Evolutionary conservation across 2,113 vertebrate species (phyloP).

Genomic region (Piprites chloris): DNA sequence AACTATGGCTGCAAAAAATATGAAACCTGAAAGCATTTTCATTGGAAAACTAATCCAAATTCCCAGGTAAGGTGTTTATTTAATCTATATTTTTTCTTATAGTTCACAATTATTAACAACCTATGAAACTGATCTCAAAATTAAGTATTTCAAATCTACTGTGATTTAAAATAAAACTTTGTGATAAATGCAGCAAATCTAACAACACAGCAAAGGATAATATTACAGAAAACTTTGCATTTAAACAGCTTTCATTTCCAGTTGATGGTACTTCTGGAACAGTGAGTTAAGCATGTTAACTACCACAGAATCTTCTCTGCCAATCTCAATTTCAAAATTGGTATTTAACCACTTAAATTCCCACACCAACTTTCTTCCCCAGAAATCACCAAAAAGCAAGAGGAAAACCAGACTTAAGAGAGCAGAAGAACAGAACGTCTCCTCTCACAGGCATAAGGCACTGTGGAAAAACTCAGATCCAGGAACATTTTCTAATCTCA

Average conservation of each 20-base stretch:
- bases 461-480: not conserved
- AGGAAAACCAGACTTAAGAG: not conserved
- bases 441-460: not conserved
- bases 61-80: not conserved
- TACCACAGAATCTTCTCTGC: not conserved
- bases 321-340: not conserved
- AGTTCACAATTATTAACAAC: not conserved
- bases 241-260: not conserved
- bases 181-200: not conserved
- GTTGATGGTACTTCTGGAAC: not conserved
- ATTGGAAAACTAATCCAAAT: not conserved
- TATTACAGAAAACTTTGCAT: not conserved
- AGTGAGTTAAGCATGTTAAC: not conserved
- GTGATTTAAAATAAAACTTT: not conserved
- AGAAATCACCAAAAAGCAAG: not conserved
- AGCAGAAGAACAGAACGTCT: not conserved
- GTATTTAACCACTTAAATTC: not conserved
- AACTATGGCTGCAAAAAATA: not conserved
- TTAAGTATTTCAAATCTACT: not conserved
- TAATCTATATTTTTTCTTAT: not conserved
- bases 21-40: not conserved
- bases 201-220: not conserved
- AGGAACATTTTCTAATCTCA: not conserved
- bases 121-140: not conserved
- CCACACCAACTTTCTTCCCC: not conserved